Evolutionary conservation across 2,797 vertebrate genomes (phyloP).

Genomic region (Schizopygopsis malacanthus): DNA sequence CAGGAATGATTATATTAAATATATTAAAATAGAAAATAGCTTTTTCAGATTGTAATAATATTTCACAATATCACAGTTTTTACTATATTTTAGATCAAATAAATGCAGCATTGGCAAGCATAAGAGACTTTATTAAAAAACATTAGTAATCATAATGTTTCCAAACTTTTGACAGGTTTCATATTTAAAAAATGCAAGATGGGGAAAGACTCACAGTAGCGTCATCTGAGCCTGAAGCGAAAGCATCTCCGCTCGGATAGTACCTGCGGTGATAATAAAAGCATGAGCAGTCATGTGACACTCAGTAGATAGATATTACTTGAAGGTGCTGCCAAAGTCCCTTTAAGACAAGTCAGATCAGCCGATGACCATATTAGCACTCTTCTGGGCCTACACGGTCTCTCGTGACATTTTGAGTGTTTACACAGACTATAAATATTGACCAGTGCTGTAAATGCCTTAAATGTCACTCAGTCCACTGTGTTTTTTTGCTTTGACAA

Average conservation of each 20-base stretch:
- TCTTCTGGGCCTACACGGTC: background rate
- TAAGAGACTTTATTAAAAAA: background rate
- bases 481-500: background rate
- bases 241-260: slow-evolving; percentile 98
- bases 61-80: background rate
- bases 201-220: slow-evolving; percentile 86
- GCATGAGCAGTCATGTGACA: slow-evolving; percentile 9
- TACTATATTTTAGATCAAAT: background rate
- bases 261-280: slow-evolving; percentile 78
- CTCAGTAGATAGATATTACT: slow-evolving; percentile 45
- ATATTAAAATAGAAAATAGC: background rate
- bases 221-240: slow-evolving; percentile 98
- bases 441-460: background rate
- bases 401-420: background rate
- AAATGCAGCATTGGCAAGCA: background rate
- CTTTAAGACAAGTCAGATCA: background rate
- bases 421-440: slow-evolving; percentile 27
- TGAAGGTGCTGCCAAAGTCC: slow-evolving; percentile 9
- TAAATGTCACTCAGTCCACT: background rate
- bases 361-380: background rate
- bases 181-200: background rate
- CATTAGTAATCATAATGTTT: background rate
- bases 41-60: background rate
- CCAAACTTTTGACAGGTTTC: background rate
- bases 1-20: background rate